A percentile compares a stretch with the other conserved stretches of the same genome.
These are phyloP conservation scores for Cyprinus carpio DNA, from an alignment of 2,113 vertebrate species.

Conservation along the genomic window DNA sequence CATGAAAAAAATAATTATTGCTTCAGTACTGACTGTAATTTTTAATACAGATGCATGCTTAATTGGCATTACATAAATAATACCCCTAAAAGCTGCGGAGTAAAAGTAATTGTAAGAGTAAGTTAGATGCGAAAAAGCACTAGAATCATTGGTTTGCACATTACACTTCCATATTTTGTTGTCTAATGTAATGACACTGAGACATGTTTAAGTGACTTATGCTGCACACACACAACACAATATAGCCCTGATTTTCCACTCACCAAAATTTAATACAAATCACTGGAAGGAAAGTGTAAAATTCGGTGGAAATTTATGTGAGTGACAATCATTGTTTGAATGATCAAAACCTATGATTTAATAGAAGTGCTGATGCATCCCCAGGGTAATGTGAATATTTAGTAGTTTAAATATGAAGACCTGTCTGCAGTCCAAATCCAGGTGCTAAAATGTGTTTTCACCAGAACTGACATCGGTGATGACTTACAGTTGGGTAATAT, in stretches of 20 bases:
- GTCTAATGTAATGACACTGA: not conserved
- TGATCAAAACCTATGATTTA: not conserved
- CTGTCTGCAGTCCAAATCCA: not conserved
- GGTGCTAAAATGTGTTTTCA: constrained; percentile 3
- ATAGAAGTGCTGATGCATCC: not conserved
- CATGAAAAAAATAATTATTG: not conserved
- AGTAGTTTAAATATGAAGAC: not conserved
- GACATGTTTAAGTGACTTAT: not conserved
- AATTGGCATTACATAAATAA: not conserved
- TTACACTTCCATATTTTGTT: not conserved
- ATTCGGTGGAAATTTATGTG: not conserved
- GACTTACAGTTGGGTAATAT: not conserved
- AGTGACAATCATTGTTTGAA: not conserved
- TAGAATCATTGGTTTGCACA: not conserved
- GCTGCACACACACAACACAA: not conserved
- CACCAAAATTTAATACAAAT: not conserved
- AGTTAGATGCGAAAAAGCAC: no score
- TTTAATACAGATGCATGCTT: not conserved
- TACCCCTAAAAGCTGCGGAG: not conserved
- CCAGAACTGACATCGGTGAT: not conserved
- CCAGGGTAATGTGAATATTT: not conserved
- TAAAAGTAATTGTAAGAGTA: not conserved
- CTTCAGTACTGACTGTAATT: not conserved
- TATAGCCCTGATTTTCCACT: not conserved
- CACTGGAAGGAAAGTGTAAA: not conserved